These are phyloP conservation scores for Thinocorus orbignyianus DNA, from an alignment of 2,113 vertebrate species.

Conservation along the genomic window DNA sequence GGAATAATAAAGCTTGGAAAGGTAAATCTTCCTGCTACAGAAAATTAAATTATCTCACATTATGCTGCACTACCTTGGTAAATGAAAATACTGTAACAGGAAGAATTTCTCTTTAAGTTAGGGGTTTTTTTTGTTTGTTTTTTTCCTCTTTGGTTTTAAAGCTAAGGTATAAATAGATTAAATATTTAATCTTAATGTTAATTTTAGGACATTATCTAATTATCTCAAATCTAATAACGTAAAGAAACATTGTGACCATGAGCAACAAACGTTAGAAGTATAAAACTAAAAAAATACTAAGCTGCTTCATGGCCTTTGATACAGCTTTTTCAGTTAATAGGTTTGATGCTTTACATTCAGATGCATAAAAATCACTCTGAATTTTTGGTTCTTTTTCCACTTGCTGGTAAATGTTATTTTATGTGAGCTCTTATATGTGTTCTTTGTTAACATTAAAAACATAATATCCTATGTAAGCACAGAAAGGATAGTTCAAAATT, in stretches of 20 bases:
- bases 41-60: background rate
- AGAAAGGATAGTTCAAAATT: background rate
- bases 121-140: background rate
- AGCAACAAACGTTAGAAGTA: constrained; percentile 26
- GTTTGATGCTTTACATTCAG: background rate
- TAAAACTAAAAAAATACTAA: background rate
- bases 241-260: background rate
- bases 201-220: constrained; percentile 31
- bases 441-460: background rate
- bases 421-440: background rate
- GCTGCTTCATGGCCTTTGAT: background rate
- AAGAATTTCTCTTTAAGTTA: background rate
- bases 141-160: background rate
- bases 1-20: background rate
- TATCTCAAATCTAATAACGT: constrained; percentile 15
- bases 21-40: background rate
- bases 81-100: background rate
- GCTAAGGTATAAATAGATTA: background rate
- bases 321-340: background rate
- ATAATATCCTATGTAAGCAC: background rate
- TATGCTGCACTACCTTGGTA: background rate
- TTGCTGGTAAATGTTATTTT: background rate
- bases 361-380: background rate
- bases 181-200: background rate
- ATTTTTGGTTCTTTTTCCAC: background rate